Evolutionary conservation across 2,797 vertebrate genomes (phyloP).

Genomic region (Coluber constrictor): DNA sequence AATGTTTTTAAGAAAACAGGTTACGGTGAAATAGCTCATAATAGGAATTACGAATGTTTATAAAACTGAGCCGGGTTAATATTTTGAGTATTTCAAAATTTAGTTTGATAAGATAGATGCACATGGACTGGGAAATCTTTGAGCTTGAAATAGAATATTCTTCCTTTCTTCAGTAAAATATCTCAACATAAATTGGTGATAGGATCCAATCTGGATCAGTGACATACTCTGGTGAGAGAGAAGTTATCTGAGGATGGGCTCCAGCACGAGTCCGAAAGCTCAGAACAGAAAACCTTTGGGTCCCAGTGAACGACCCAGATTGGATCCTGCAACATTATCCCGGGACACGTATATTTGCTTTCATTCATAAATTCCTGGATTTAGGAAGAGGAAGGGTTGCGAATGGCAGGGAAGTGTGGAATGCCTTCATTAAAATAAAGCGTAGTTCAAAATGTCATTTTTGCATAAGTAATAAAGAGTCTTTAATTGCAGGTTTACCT

Average conservation of each 20-base stretch:
- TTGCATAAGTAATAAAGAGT: background rate
- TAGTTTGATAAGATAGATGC: background rate
- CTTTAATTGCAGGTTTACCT: conserved; percentile 79
- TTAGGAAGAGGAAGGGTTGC: background rate
- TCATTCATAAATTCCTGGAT: background rate
- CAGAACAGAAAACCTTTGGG: background rate
- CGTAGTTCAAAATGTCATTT: background rate
- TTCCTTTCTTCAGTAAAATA: background rate
- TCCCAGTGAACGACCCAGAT: background rate
- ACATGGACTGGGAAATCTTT: background rate
- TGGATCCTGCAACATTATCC: background rate
- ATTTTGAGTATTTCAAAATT: background rate
- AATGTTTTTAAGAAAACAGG: background rate
- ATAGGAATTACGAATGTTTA: background rate
- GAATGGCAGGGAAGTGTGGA: background rate
- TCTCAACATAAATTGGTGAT: background rate
- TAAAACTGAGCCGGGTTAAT: background rate
- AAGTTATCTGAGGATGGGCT: background rate
- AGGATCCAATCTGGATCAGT: background rate
- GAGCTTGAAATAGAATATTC: background rate
- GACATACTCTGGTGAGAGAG: background rate
- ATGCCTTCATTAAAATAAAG: conserved; percentile 16
- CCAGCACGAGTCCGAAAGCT: background rate
- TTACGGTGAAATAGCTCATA: background rate
- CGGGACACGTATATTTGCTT: background rate